These are phyloP conservation scores for Synanthedon myopaeformis DNA, from an alignment of 2,888 invertebrate genomes.

Conservation along the genomic window DNA sequence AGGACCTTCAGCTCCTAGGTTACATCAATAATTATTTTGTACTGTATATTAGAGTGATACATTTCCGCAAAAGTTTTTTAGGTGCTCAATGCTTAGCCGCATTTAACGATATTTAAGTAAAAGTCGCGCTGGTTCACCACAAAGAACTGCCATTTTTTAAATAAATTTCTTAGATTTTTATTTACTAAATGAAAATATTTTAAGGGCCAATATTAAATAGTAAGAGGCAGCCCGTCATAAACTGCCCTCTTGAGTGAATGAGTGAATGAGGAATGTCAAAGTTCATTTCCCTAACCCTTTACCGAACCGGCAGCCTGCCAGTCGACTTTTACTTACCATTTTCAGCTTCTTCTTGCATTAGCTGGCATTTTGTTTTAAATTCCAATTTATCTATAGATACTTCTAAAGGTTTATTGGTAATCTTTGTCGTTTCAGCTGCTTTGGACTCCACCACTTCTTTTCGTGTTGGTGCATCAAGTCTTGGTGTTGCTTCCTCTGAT, in stretches of 20 bases:
- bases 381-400: conserved; percentile 31
- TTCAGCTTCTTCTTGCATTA: conserved; percentile 57
- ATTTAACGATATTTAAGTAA: no score
- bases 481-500: conserved; percentile 13
- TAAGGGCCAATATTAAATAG: no score
- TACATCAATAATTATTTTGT: not conserved
- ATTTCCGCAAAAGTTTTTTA: not conserved
- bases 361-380: conserved; percentile 68
- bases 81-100: no score
- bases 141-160: no score
- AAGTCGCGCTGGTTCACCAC: no score
- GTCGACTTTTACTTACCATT: conserved; percentile 28
- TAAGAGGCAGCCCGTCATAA: no score
- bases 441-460: conserved; percentile 44
- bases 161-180: no score
- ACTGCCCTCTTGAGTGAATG: no score
- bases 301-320: no score
- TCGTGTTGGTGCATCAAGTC: conserved; percentile 26
- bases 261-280: no score
- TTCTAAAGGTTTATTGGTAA: conserved; percentile 27
- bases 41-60: not conserved
- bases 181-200: no score
- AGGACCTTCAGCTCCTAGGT: conserved; percentile 40
- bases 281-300: no score
- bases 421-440: conserved; percentile 40